Base-by-base conservation (phyloP, 2,797 vertebrate genomes). In the Hybognathus amarus region DNA sequence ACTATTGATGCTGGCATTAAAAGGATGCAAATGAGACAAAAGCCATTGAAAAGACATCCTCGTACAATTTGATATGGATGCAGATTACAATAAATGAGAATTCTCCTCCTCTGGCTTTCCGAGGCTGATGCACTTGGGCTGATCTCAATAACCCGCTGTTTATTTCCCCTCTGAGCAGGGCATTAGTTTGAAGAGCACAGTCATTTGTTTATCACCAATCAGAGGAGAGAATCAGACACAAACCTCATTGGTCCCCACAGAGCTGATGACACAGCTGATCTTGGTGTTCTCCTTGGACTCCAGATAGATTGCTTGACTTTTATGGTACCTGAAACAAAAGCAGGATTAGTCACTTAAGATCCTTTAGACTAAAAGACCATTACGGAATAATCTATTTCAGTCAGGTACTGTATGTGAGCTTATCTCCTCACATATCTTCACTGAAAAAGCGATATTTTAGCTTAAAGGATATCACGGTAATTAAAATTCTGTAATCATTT, bases 241-340 rank as follows among this genome's bases (percentile, higher is more conserved):
- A 92, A 98, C 98, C 97, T 99, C 98, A 1, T 98, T 99, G 91
- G 97, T 97, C 1, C 97, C 98, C n/a, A 99, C 97, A 5, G 98
- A 98, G 88, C 98, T 98, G 95, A 99, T 99, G 90, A 99, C 98
- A 77, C 98, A 99, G 94, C 98, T 99, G 91, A 99, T 97, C 93
- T 98, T 99, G 40, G 97, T 98, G 93, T 98, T 99, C 90, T 99
- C 98, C 90, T 99, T 99, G 5, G 98, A 99, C 90, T 99, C 98
- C 92, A 99, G 89, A 86, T 99, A 99, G 93, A 99, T 98, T 87
- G 98, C 97, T 88, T 99, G 98, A 90, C 97, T 98, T 94, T 99
- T 99, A 90, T 99, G 98, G 91, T 99, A 99, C 97, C 98, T 99
- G 90, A 17, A 85, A 56, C 36, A 73, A 76, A n/a, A 83, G 50